phyloP scores from a whole-genome alignment of 1,140 invertebrate genomes.

The Rhopalosiphum padi region DNA sequence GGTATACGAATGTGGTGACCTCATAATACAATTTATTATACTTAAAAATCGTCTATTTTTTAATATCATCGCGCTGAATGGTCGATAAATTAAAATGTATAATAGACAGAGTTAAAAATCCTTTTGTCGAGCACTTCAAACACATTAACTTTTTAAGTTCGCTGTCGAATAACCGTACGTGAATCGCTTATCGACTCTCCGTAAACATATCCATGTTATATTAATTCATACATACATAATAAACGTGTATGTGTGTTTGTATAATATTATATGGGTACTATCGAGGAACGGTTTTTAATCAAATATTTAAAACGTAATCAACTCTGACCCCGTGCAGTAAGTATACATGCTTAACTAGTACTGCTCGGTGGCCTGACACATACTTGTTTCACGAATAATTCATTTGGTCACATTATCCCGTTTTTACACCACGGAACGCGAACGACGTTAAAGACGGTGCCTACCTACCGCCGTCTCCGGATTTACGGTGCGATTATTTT shows the following conservation, averaged over 20 bases:
- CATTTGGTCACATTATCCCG: background rate
- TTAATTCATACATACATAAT: background rate
- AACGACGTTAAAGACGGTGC: background rate
- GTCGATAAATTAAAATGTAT: background rate
- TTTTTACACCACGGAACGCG: background rate
- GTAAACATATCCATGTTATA: background rate
- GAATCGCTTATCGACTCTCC: background rate
- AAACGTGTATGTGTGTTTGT: background rate
- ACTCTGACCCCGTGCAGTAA: background rate
- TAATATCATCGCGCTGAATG: background rate
- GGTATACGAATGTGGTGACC: background rate
- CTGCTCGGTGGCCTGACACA: background rate
- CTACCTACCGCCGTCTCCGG: too few species aligned
- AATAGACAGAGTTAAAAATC: background rate
- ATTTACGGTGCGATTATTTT: background rate
- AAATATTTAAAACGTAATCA: conserved; percentile 18
- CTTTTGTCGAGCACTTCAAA: background rate
- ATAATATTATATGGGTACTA: background rate
- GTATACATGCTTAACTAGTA: background rate
- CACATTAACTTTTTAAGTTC: background rate
- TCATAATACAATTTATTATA: too few species aligned
- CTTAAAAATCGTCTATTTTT: background rate
- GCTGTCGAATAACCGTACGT: background rate
- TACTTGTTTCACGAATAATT: background rate
- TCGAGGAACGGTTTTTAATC: background rate